Percentiles rank a stretch among this genome's conserved stretches.
Evolutionary conservation across 1,140 invertebrate species (phyloP).

Genomic region (Hydropsyche tenuis): DNA sequence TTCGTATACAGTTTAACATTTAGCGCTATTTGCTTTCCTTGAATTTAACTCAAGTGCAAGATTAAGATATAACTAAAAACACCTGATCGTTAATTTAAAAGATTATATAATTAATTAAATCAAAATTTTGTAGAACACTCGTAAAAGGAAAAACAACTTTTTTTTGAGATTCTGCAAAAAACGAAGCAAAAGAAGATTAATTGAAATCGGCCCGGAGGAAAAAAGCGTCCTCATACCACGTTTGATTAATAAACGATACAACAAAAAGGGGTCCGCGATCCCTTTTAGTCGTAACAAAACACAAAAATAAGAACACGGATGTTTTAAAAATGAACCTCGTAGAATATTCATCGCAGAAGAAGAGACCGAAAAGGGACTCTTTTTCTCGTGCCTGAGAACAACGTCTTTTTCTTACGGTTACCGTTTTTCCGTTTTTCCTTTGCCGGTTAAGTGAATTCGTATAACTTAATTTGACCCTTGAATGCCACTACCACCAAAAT

Average conservation of each 20-base stretch:
- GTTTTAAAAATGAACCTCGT: slow-evolving; percentile 22
- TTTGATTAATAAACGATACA: slow-evolving; percentile 25
- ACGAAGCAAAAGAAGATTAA: slow-evolving; percentile 2
- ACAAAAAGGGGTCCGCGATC: background rate
- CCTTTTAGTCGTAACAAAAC: slow-evolving; percentile 1
- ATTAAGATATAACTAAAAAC: no score
- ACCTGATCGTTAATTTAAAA: no score
- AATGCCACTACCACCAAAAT: no score
- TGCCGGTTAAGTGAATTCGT: background rate
- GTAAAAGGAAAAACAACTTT: no score
- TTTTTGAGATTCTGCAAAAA: no score
- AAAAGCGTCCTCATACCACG: background rate
- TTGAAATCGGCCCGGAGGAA: background rate
- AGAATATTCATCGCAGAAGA: slow-evolving; percentile 12
- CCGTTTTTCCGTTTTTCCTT: background rate
- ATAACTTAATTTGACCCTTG: slow-evolving; percentile 4
- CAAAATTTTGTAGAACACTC: no score
- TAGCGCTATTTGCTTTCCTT: background rate
- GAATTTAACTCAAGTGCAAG: background rate
- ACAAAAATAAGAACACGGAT: slow-evolving; percentile 5
- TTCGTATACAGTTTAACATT: background rate
- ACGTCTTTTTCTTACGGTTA: background rate
- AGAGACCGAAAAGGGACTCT: background rate
- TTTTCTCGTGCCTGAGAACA: background rate
- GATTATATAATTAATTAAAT: no score